phyloP scores from a whole-genome alignment of 2,113 vertebrate species.

The Ursus arctos region DNA sequence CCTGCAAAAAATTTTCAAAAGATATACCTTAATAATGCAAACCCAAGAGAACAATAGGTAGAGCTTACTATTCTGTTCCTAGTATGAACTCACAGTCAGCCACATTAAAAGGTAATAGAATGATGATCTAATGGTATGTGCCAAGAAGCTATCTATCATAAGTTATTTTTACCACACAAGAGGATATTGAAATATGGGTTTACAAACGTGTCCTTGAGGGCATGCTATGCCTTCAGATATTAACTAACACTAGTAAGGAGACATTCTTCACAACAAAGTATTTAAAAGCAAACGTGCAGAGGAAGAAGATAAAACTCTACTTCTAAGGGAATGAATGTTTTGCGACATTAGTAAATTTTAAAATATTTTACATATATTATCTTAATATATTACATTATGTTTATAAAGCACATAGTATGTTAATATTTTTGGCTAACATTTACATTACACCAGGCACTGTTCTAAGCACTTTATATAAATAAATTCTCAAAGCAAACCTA shows the following conservation, averaged over 20 bases:
- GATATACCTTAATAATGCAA: background rate
- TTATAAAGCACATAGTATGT: background rate
- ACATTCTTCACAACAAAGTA: background rate
- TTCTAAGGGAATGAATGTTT: background rate
- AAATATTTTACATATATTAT: slow-evolving; percentile 1
- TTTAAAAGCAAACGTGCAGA: background rate
- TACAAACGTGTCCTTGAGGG: background rate
- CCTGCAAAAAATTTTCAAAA: background rate
- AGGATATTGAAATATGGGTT: background rate
- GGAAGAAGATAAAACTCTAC: background rate
- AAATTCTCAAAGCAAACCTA: background rate
- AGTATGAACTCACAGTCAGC: background rate
- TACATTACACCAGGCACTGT: background rate
- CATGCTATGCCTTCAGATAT: background rate
- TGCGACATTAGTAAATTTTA: background rate
- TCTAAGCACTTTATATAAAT: background rate
- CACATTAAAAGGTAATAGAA: slow-evolving; percentile 15
- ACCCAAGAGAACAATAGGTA: background rate
- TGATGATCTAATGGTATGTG: background rate
- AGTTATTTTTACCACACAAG: background rate
- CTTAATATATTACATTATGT: background rate
- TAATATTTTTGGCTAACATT: background rate
- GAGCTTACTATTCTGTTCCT: background rate
- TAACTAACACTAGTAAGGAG: background rate
- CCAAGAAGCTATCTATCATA: background rate